These are phyloP conservation scores for Dendrolimus pini DNA, from an alignment of 2,888 invertebrate genomes.

Conservation along the genomic window DNA sequence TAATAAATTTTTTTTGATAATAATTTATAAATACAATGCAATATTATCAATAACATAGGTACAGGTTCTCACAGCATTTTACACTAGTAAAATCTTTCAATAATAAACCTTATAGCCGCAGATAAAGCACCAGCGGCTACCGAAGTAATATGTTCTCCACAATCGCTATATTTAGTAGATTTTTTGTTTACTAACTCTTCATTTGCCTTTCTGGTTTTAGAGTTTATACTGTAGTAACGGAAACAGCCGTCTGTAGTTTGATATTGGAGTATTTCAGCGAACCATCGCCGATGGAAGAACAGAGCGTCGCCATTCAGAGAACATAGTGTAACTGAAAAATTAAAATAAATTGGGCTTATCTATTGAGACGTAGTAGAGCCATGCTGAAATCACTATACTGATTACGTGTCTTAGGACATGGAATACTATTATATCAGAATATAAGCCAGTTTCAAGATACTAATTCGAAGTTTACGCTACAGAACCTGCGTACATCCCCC, in stretches of 20 bases:
- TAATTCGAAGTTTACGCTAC: too few relatives aligned
- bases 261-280: background rate
- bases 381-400: too few relatives aligned
- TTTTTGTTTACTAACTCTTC: background rate
- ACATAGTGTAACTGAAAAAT: conserved; percentile 3
- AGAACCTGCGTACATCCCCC: too few relatives aligned
- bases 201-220: background rate
- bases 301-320: conserved; percentile 1
- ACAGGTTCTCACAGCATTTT: background rate
- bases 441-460: too few relatives aligned
- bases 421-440: too few relatives aligned
- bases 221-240: background rate
- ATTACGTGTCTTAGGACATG: too few relatives aligned
- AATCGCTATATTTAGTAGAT: conserved; percentile 8
- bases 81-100: conserved; percentile 19
- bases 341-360: background rate
- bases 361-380: too few relatives aligned
- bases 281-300: conserved; percentile 1
- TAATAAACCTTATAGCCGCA: conserved; percentile 27
- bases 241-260: conserved; percentile 3
- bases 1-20: too few relatives aligned
- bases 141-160: conserved; percentile 30
- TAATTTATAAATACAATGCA: background rate
- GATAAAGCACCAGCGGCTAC: conserved; percentile 25
- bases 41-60: background rate